A percentile compares a stretch with the other conserved stretches of the same genome.
These are phyloP conservation scores for Spongia lamella DNA, from an alignment of 37 sponge, comb jelly and placozoan genomes.

Conservation along the genomic window DNA sequence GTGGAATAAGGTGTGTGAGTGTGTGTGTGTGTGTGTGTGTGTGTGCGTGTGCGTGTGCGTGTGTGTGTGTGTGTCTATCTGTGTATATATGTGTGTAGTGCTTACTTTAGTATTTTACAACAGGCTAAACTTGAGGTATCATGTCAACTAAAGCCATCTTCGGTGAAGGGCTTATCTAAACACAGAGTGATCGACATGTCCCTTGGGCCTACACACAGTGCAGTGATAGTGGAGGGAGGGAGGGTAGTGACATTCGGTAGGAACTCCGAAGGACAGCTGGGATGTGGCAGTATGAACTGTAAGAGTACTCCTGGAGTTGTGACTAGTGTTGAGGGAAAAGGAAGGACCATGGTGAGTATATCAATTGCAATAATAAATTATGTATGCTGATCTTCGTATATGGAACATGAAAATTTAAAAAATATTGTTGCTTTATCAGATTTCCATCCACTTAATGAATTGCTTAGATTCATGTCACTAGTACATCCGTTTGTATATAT, in stretches of 20 bases:
- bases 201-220: constrained; percentile 87
- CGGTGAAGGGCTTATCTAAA: constrained; percentile 79
- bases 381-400: too few species aligned
- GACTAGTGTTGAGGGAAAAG: neutral
- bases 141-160: constrained; percentile 47
- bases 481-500: neutral
- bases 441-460: too few species aligned
- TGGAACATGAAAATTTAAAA: too few species aligned
- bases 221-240: constrained; percentile 81
- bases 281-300: constrained; percentile 51
- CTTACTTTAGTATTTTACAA: constrained; percentile 1
- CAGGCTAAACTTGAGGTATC: constrained; percentile 64
- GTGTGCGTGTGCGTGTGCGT: neutral
- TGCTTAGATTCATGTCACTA: neutral
- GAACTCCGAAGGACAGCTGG: constrained; percentile 89
- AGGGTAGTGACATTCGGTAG: constrained; percentile 85
- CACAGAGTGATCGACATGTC: constrained; percentile 86
- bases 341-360: neutral
- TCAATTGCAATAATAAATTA: neutral
- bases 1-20: constrained; percentile 52
- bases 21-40: neutral
- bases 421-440: too few species aligned
- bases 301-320: constrained; percentile 46
- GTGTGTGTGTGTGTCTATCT: neutral
- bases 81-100: too few species aligned